Base-by-base conservation (phyloP, 2,888 invertebrate species). In the Caenorhabditis parvicauda region DNA sequence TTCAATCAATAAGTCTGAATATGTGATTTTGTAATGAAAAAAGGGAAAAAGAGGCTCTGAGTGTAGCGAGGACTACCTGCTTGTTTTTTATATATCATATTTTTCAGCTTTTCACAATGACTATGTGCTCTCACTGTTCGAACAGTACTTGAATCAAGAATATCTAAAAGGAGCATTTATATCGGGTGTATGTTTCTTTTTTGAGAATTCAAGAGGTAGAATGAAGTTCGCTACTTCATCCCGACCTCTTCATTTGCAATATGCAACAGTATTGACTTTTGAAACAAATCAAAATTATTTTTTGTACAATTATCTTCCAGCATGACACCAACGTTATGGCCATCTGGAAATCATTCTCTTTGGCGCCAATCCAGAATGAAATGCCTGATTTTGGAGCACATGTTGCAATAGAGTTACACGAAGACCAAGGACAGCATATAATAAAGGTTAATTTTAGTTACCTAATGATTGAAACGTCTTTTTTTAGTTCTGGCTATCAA, bases 291-390 rank as follows among this genome's bases (percentile, higher is more conserved):
- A 12, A n/a, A 3, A 17, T 17, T 2, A n/a, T n/a, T n/a, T n/a
- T n/a, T n/a, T n/a, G n/a, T n/a, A 21, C 19, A 21, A 5, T 41
- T 41, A 24, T 5, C 25, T 63, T 61, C 19, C 47, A 69, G 69
- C 69, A 69, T 28, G 69, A 69, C 47, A 64, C 66, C 2, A 69
- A 66, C 43, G 28, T 69, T 17, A 47, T 61, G 25, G 45, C 62
- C 3, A 38, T 69, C 12, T 59, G 61, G 54, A 60, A 69, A 32
- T 46, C 59, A 6, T 24, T 66, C 9, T 45, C 51, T 28, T 19
- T 69, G 14, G 22, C 37, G 3, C 44, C 24, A 2, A 37, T 52
- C 38, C 58, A 54, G 17, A 32, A 49, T 6, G 58, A 54, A 17
- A 53, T 67, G 43, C 62, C 64, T 14, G 35, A 46, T 9, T 69